Evolutionary conservation across 2,113 vertebrate species (phyloP), one percentile per base, ranked within the genome.

Genomic region (Paralichthys olivaceus): DNA sequence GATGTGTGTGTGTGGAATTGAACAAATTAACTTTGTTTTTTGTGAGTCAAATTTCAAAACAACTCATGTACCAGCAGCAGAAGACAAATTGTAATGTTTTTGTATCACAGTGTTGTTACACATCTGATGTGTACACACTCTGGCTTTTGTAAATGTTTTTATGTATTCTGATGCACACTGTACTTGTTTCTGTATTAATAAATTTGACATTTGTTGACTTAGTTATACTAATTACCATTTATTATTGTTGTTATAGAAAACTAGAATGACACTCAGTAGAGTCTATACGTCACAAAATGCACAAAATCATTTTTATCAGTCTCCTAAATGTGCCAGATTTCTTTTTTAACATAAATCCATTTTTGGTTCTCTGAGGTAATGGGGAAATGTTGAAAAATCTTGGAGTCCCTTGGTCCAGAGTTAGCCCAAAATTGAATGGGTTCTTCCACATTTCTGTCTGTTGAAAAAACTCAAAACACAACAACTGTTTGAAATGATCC

Each of bases 71-170:
- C 25, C 23, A 26, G 20, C 17, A 58, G 8, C 28, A 70, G 26
- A 80, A 57, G 19, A 45, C 17, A 53, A 25, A 67, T 71, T 84
- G 85, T 87, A 57, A 72, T 77, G 14, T 69, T 87, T 88, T 77
- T 47, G 4, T 80, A 56, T 87, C 74, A 67, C 61, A 49, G 53
- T 66, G 62, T 67, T 65, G 49, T 87, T 81, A 73, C 37, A 53
- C n/a, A 5, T 83, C 29, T 75, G 19, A 54, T 55, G 3, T 84
- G 63, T 58, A 47, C 28, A 58, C 37, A 64, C 59, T 63, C 20
- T 43, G 56, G 49, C 61, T 81, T 91, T 87, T 91, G 25, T 72
- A 84, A 80, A 79, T 61, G 67, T 73, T 84, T 85, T 11, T 79
- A 77, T 74, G 67, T 75, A 34, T 78, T 74, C 60, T 26, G 59